A percentile compares a stretch with the other conserved stretches of the same genome.
These are phyloP conservation scores for Arizona elegans DNA, from an alignment of 2,113 vertebrate genomes.

Conservation along the genomic window DNA sequence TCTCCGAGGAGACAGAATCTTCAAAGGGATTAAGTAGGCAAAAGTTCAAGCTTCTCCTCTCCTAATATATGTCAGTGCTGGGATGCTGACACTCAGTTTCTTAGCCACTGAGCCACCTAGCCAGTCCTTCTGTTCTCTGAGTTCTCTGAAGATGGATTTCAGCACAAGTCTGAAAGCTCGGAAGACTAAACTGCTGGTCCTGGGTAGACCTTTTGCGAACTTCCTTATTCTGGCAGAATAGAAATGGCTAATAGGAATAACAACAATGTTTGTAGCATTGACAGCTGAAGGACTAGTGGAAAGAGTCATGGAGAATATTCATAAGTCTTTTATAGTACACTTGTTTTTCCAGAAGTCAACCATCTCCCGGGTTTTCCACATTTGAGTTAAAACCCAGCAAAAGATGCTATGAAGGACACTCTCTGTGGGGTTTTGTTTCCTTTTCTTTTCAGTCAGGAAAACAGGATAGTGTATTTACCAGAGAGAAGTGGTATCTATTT, in stretches of 20 bases:
- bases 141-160: neutral
- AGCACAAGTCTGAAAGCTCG: neutral
- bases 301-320: neutral
- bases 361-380: neutral
- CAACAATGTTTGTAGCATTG: neutral
- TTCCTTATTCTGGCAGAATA: neutral
- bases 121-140: too few species aligned
- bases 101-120: too few species aligned
- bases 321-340: neutral
- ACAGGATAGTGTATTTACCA: neutral
- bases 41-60: too few species aligned
- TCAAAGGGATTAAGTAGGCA: too few species aligned
- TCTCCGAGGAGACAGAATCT: too few species aligned
- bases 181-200: neutral
- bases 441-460: neutral
- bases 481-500: neutral
- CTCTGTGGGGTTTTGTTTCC: neutral
- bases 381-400: neutral
- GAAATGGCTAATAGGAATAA: neutral
- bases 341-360: neutral
- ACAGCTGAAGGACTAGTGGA: neutral
- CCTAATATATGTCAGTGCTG: too few species aligned
- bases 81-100: too few species aligned
- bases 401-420: neutral
- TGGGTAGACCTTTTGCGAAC: neutral